Base-by-base conservation (phyloP, 2,888 invertebrate species). In the Ichneumon xanthorius region DNA sequence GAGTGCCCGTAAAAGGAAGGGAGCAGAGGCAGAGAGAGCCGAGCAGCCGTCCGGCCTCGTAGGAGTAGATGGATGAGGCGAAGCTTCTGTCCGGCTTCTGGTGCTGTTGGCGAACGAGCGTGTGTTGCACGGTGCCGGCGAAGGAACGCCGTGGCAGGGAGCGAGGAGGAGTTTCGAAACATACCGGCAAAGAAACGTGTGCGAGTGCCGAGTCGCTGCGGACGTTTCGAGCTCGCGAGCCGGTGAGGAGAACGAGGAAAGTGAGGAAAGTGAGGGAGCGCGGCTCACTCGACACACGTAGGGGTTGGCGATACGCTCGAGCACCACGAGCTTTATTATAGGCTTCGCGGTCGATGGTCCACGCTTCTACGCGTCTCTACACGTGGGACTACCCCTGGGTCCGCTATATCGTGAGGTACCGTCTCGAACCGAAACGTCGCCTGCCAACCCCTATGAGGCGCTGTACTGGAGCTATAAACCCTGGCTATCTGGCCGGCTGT, bases 381-480 rank as follows among this genome's bases (percentile, higher is more conserved):
- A 65, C 76, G 76, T 76, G 30, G 65, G 22, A 50, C 63, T 45
- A 19, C 53, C 53, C 22, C 37, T 26, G 72, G 19, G 30, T 26
- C 73, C 16, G 55, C 58, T 61, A 11, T 61, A 19, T 9, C 50
- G 73, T 22, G 55, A 55, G 55, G 22, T n/a, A 33, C 45, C 45
- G 61, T 45, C 26, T 37, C 30, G 14, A 11, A 22, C 40, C 68
- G 19, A 0, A 30, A 16, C n/a, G 5, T 33, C 63, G 26, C 22
- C 19, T 63, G 37, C 48, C 67, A 53, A 73, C n/a, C 40, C 76
- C 45, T 61, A 68, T 48, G 50, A 50, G 45, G 48, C 37, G 14
- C 37, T 80, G 84, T 80, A 61, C 58, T 67, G 48, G 80, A 82
- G 86, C 89, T 87, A 88, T 88, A 91, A 90, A 87, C 88, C 88